Conservation (phyloP, 2,797 vertebrate genomes). For the Liasis olivaceus region DNA sequence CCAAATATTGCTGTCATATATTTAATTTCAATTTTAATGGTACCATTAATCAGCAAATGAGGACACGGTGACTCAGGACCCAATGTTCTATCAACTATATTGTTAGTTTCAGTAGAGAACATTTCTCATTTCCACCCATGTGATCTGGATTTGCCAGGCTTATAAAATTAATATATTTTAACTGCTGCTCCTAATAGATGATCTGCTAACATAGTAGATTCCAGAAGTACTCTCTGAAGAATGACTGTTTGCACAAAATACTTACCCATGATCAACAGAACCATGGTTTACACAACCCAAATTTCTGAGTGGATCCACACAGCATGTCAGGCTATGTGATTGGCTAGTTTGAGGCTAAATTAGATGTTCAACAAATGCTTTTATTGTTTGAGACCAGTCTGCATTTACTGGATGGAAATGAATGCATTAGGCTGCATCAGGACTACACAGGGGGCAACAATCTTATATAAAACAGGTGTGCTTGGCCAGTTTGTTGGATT, state of each 20-base stretch:
- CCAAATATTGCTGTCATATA: slow-evolving; percentile 15
- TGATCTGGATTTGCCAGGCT: neutral
- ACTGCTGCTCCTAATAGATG: neutral
- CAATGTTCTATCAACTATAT: slow-evolving; percentile 35
- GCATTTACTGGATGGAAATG: no score
- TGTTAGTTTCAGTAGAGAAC: slow-evolving; percentile 24
- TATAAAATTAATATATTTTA: neutral
- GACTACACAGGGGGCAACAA: neutral
- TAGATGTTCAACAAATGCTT: no score
- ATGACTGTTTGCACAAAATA: neutral
- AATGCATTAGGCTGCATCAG: neutral
- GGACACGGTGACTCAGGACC: neutral
- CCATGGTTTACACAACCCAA: neutral
- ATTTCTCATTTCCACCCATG: neutral
- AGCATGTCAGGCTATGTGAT: neutral
- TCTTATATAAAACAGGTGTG: neutral
- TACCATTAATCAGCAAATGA: slow-evolving; percentile 58
- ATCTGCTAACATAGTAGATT: neutral
- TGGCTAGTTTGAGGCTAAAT: no score
- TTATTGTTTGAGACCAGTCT: no score
- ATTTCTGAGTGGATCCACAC: neutral
- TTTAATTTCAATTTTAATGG: slow-evolving; percentile 28
- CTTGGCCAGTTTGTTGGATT: neutral
- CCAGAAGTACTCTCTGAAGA: neutral
- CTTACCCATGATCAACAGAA: neutral